Evolutionary conservation across 2,888 invertebrate species (phyloP), one percentile per base, ranked within the genome.

Genomic region (Caradrina clavipalpis): DNA sequence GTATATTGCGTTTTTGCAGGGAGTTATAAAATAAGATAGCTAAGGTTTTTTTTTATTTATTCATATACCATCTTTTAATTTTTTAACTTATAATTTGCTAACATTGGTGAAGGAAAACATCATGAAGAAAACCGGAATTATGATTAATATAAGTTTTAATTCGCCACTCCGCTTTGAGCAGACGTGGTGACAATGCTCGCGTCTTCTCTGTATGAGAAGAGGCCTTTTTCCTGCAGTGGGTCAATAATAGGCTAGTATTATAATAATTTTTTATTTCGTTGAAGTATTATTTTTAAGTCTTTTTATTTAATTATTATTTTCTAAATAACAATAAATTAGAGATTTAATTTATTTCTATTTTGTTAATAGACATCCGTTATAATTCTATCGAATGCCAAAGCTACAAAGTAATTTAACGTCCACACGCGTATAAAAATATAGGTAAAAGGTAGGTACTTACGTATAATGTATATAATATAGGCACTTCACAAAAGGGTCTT

Each of bases 401-500:
- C 54, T 15, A 22, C 15, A 45, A 31, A 7, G 4, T 22, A 53
- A 42, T 53, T 21, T 39, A 13, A 55, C 13, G 13, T 19, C n/a
- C 6, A 17, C 21, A 57, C 45, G 10, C 35, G 7, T 21, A 19
- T 53, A 65, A 45, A n/a, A 13, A 54, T 22, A 7, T 49, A 15
- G 31, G n/a, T 56, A 35, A 35, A 1, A 67, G 47, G 47, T 62
- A 21, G 47, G 42, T 62, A 17, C 7, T 35, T 59, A 61, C 7
- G 35, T 49, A 49, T 57, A 56, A 49, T 42, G 10, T 45, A 3
- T 45, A 45, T 45, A 15, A 6, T 73, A 49, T n/a, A 22, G 54
- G 50, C 35, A 77, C 56, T 63, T 39, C 13, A 68, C 51, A 56
- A 74, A 68, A 61, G 68, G 68, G 72, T 77, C 54, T 58, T 53